These are phyloP conservation scores for Oscheius sp. DNA, from an alignment of 2,888 invertebrate genomes.

Conservation along the genomic window DNA sequence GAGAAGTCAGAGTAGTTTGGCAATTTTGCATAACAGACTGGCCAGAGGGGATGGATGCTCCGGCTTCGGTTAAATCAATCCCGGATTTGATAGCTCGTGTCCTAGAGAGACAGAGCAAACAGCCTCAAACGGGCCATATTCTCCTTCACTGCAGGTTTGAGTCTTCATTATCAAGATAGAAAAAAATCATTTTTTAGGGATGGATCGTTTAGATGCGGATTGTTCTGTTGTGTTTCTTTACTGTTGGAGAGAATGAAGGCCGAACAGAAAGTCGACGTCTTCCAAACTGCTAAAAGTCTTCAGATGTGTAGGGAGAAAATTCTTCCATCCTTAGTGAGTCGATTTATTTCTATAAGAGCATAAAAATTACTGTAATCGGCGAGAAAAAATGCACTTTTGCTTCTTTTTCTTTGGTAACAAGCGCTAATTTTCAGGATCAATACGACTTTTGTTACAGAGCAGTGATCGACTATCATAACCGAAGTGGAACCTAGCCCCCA, in stretches of 20 bases:
- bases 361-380: neutral
- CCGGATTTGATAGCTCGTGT: constrained; percentile 79
- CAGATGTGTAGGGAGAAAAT: constrained; percentile 33
- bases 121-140: constrained; percentile 80
- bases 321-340: constrained; percentile 47
- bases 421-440: constrained; percentile 71
- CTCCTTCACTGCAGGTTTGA: constrained; percentile 84
- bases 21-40: constrained; percentile 66
- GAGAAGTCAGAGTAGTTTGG: constrained; percentile 1
- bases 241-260: constrained; percentile 67
- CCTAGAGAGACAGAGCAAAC: constrained; percentile 62
- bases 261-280: constrained; percentile 69
- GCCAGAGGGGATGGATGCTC: constrained; percentile 51
- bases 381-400: neutral
- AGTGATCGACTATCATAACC: constrained; percentile 69
- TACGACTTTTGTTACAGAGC: constrained; percentile 73
- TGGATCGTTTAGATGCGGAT: constrained; percentile 62
- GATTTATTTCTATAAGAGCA: neutral
- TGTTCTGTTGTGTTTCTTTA: constrained; percentile 64
- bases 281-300: constrained; percentile 58
- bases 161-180: neutral
- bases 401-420: neutral
- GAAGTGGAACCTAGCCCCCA: too few species aligned
- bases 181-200: constrained; percentile 49
- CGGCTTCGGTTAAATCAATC: constrained; percentile 50